phyloP scores from a whole-genome alignment of 2,888 invertebrate genomes.

The Hermaeophaga mercurialis region DNA sequence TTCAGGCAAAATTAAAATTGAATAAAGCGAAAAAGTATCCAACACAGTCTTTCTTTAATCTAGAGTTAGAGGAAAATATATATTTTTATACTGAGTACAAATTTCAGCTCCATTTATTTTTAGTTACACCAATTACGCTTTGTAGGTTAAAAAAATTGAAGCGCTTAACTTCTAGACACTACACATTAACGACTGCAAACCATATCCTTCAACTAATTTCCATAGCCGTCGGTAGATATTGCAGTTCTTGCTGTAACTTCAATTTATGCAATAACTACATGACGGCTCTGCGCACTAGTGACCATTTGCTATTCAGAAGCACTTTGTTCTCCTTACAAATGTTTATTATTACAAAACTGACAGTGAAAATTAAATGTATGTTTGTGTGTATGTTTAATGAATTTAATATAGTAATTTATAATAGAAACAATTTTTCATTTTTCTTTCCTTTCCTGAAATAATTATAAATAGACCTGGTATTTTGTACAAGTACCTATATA shows the following conservation, averaged over 20 bases:
- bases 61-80: constrained; percentile 32
- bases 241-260: no score
- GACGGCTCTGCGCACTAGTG: no score
- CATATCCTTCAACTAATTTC: constrained; percentile 39
- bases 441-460: no score
- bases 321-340: constrained; percentile 19
- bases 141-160: constrained; percentile 33
- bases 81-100: constrained; percentile 41
- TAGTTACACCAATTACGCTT: constrained; percentile 31
- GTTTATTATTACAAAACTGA: constrained; percentile 34
- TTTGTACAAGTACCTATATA: no score
- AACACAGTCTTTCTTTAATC: constrained; percentile 32
- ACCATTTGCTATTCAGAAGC: constrained; percentile 23
- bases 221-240: no score
- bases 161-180: constrained; percentile 32
- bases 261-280: no score
- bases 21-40: constrained; percentile 27
- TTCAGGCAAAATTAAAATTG: constrained; percentile 17
- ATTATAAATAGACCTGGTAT: no score
- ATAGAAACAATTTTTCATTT: no score
- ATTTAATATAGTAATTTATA: constrained; percentile 38
- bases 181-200: constrained; percentile 39
- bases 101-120: constrained; percentile 30
- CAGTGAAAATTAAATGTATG: constrained; percentile 35
- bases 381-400: constrained; percentile 39